A percentile compares a stretch with the other conserved stretches of the same genome.
Evolutionary conservation across 2,797 vertebrate genomes (phyloP).

Genomic region (Crotalus adamanteus): DNA sequence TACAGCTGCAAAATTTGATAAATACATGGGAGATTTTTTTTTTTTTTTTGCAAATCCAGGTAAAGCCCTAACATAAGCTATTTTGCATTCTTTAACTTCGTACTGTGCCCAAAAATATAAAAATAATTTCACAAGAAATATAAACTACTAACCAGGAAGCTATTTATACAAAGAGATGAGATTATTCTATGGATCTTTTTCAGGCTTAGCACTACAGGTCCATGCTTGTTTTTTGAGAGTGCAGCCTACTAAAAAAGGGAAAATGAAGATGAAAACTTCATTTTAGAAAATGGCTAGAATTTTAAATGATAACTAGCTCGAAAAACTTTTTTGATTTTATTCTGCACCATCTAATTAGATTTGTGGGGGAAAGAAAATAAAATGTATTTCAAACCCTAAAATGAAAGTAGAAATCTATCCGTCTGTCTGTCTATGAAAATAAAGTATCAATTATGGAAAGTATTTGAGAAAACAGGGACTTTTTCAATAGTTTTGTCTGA

Average conservation of each 20-base stretch:
- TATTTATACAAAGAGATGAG: neutral
- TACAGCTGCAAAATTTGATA: slow-evolving; percentile 1
- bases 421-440: neutral
- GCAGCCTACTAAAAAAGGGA: neutral
- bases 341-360: neutral
- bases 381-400: neutral
- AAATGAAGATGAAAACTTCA: neutral
- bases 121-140: neutral
- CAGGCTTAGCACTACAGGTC: neutral
- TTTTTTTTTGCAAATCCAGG: neutral
- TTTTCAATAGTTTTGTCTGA: neutral
- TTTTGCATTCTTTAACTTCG: neutral
- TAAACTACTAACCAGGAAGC: neutral
- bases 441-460: neutral
- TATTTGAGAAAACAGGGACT: neutral
- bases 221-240: neutral
- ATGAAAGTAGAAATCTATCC: neutral
- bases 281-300: neutral
- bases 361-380: neutral
- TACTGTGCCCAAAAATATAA: neutral
- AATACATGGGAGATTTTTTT: neutral
- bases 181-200: neutral
- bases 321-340: neutral
- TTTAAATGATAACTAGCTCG: neutral
- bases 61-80: neutral